phyloP scores from a whole-genome alignment of 1,140 invertebrate species.

The Polypedilum pembai region DNA sequence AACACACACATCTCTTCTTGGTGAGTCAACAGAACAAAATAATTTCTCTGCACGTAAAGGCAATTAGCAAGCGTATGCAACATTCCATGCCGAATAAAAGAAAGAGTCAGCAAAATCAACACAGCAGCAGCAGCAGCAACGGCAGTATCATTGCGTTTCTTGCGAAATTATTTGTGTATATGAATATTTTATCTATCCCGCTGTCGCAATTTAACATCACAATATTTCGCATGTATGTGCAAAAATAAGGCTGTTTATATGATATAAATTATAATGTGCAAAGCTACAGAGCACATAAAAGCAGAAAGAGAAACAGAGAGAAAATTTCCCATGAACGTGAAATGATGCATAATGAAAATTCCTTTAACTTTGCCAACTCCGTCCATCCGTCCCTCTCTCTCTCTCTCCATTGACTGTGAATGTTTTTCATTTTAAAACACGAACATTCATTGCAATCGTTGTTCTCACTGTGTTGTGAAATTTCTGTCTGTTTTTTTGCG shows the following conservation, averaged over 20 bases:
- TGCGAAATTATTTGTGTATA: background rate
- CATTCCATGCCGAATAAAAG: background rate
- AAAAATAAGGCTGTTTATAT: background rate
- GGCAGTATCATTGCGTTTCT: background rate
- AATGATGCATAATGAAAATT: slow-evolving; percentile 27
- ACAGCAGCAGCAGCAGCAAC: no score
- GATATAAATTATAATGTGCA: background rate
- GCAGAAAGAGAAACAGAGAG: background rate
- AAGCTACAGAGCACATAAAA: background rate
- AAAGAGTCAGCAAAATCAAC: background rate
- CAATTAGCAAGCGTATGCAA: slow-evolving; percentile 24
- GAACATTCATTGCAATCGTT: background rate
- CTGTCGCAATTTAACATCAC: background rate
- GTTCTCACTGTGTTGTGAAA: no score
- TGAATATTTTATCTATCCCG: slow-evolving; percentile 15
- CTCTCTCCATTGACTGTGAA: no score
- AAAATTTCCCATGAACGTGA: slow-evolving; percentile 24
- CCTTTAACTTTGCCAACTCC: background rate
- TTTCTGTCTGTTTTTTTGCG: no score
- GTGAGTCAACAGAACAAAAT: background rate
- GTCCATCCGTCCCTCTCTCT: background rate
- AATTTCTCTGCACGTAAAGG: slow-evolving; percentile 24
- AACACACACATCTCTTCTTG: background rate
- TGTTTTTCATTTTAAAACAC: no score
- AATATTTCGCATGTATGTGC: background rate